phyloP scores from a whole-genome alignment of 2,888 invertebrate genomes.

The Xanthia icteritia region DNA sequence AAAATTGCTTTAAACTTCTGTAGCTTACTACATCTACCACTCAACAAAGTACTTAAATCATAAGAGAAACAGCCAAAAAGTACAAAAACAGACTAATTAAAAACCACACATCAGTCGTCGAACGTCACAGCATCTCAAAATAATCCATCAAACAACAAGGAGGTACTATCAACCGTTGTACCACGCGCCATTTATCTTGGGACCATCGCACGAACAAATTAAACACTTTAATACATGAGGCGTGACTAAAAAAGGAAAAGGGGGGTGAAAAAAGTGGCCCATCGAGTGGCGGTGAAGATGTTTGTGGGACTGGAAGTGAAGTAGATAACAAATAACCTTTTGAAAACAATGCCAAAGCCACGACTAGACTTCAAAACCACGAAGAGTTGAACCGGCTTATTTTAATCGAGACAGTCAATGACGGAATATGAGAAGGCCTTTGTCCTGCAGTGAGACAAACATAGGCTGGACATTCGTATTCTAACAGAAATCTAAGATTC shows the following conservation, averaged over 20 bases:
- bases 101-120: slow-evolving; percentile 69
- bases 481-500: too few species aligned
- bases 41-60: slow-evolving; percentile 11
- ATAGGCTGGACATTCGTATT: too few species aligned
- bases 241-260: slow-evolving; percentile 86
- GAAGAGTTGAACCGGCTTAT: too few species aligned
- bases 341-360: too few species aligned
- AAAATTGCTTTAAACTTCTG: neutral
- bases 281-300: slow-evolving; percentile 45
- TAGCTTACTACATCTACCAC: neutral
- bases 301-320: slow-evolving; percentile 47
- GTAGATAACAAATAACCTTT: slow-evolving; percentile 1
- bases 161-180: slow-evolving; percentile 70
- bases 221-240: slow-evolving; percentile 89
- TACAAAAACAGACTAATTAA: slow-evolving; percentile 47
- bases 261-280: slow-evolving; percentile 67
- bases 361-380: too few species aligned
- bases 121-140: slow-evolving; percentile 77
- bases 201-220: slow-evolving; percentile 86
- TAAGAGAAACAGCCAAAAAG: neutral
- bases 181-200: slow-evolving; percentile 79
- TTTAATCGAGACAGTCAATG: too few species aligned
- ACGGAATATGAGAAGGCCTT: too few species aligned
- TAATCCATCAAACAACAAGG: slow-evolving; percentile 79
- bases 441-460: too few species aligned